Evolutionary conservation across 2,113 vertebrate genomes (phyloP).

Genomic region (Melanerpes aurifrons): DNA sequence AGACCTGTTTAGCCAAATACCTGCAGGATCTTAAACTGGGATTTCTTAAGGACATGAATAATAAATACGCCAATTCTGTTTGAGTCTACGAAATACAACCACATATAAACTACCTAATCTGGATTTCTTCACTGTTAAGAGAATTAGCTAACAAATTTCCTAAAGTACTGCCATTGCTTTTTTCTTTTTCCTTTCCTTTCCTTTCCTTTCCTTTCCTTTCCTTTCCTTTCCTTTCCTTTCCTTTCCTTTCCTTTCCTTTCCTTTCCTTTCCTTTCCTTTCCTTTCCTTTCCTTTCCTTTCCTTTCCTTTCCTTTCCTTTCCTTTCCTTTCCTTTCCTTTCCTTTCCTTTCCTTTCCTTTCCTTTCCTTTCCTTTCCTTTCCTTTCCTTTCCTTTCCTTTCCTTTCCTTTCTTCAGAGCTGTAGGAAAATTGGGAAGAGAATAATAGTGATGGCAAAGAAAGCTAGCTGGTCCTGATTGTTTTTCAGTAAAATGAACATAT

Average conservation of each 20-base stretch:
- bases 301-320: too few species aligned
- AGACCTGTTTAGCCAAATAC: background rate
- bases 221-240: too few species aligned
- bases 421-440: slow-evolving; percentile 15
- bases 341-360: too few species aligned
- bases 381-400: too few species aligned
- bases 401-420: background rate
- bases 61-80: background rate
- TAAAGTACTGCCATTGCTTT: background rate
- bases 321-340: too few species aligned
- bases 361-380: too few species aligned
- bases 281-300: too few species aligned
- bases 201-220: too few species aligned
- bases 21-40: background rate
- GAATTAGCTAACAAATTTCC: slow-evolving; percentile 23
- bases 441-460: background rate
- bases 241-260: background rate
- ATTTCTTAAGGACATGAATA: background rate
- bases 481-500: background rate
- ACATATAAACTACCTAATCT: background rate
- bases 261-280: too few species aligned
- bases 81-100: background rate
- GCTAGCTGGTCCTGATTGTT: background rate
- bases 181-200: background rate
- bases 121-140: background rate